Percentiles rank a stretch among this genome's conserved stretches.
Conservation (phyloP, 2,888 invertebrate species). For the Eristalis pertinax region DNA sequence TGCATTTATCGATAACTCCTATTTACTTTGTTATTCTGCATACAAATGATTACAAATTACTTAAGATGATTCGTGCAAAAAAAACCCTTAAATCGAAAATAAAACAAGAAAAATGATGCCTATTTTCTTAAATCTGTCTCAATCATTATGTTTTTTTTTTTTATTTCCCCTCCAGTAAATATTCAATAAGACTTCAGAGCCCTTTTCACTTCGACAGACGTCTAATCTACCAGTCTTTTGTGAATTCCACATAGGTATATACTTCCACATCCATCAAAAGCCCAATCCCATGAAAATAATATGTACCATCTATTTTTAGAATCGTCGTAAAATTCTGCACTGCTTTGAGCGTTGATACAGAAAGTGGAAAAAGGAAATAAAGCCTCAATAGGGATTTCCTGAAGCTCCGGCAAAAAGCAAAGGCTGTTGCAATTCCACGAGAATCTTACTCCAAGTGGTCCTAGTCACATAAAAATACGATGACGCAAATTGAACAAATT, state of each 20-base stretch:
- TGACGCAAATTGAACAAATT: constrained; percentile 57
- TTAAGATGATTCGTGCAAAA: too few species aligned
- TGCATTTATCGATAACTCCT: too few species aligned
- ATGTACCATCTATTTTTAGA: background rate
- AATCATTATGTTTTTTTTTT: too few species aligned
- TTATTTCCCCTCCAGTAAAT: background rate
- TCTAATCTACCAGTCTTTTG: background rate
- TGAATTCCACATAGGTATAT: background rate
- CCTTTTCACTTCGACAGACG: background rate
- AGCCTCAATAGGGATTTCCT: background rate
- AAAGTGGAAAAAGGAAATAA: background rate
- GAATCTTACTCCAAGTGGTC: background rate
- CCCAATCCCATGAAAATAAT: background rate
- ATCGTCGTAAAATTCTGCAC: background rate
- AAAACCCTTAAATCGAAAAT: too few species aligned
- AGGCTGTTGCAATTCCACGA: constrained; percentile 6
- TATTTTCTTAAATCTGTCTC: too few species aligned
- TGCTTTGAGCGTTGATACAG: background rate
- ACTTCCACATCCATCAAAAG: background rate
- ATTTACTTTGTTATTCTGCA: too few species aligned
- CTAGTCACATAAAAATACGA: constrained; percentile 25
- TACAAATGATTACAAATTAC: too few species aligned
- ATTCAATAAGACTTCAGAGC: background rate
- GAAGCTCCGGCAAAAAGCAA: background rate
- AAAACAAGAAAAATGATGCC: too few species aligned